Evolutionary conservation across 2,113 vertebrate species (phyloP), one percentile per base, ranked within the genome.

Genomic region (Cyprinodon variegatus): DNA sequence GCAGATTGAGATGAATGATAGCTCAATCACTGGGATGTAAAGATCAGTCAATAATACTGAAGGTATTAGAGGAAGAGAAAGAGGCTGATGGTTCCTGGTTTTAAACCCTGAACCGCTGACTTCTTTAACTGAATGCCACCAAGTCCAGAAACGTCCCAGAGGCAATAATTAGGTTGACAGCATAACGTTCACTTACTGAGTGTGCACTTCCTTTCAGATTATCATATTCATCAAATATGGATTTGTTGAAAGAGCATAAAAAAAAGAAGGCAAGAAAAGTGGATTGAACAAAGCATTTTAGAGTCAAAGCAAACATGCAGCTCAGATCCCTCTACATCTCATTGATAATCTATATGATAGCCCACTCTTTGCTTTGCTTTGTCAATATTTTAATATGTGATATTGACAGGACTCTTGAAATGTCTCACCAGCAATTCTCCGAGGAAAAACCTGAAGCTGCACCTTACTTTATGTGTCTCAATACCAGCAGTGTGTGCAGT

Each of bases 151-250:
- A 65, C 71, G 69, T 88, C 86, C 78, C 81, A 80, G 83, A 83
- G 88, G 78, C 87, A 89, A 87, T 93, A 90, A 92, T 92, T 90
- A 90, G 85, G 78, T 88, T 91, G 88, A 90, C 87, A 88, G 78
- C 72, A 15, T 89, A 77, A 74, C 39, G 65, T 83, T 67, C 17
- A 57, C 65, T 11, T 20, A 61, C 50, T 76, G 68, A 77, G 70
- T 85, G 74, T 68, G 68, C 46, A 29, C 45, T 53, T 53, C 12
- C 38, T 69, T 17, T 67, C 65, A 74, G 12, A 67, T 73, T 85
- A 60, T 50, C 68, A 68, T 53, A 48, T 22, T 40, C 43, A 64
- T 57, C 89, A 86, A 86, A 81, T 70, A 83, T 72, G 66, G 62
- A 59, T 50, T 65, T 36, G 37, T 76, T 79, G 59, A 75, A 75